These are phyloP conservation scores for Xyliphius kryptos DNA, from an alignment of 2,113 vertebrate genomes.

Conservation along the genomic window DNA sequence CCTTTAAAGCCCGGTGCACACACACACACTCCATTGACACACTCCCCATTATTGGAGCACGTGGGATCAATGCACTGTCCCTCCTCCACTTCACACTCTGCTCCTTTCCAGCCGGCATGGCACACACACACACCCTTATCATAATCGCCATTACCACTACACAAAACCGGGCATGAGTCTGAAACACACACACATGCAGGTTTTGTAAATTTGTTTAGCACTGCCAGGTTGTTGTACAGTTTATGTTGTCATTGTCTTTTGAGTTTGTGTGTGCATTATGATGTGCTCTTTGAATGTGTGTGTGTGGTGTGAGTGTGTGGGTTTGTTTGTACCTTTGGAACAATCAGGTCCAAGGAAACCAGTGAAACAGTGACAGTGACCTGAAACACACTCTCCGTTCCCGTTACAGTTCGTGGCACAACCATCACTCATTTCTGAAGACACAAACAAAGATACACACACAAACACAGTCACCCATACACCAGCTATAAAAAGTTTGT, in stretches of 20 bases:
- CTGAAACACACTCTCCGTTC: conserved; percentile 83
- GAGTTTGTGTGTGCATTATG: conserved; percentile 16
- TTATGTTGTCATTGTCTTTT: too few relatives aligned
- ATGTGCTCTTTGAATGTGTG: conserved; percentile 1
- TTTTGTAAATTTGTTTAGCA: not conserved
- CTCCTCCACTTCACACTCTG: conserved; percentile 78
- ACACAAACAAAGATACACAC: conserved; percentile 30
- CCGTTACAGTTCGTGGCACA: conserved; percentile 85
- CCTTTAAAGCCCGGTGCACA: conserved; percentile 80
- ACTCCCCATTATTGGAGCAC: conserved; percentile 77
- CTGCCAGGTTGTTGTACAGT: too few relatives aligned
- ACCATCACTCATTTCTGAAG: conserved; percentile 78
- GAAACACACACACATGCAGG: conserved; percentile 21
- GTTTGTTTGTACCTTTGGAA: conserved; percentile 67
- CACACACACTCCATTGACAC: conserved; percentile 75
- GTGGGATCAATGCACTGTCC: conserved; percentile 81
- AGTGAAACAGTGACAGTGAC: conserved; percentile 83
- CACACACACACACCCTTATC: conserved; percentile 81
- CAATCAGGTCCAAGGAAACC: conserved; percentile 84
- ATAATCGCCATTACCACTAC: conserved; percentile 79
- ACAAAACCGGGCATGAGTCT: conserved; percentile 79
- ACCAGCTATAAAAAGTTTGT: too few relatives aligned
- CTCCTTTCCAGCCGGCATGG: conserved; percentile 75
- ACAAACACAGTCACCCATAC: conserved; percentile 9
- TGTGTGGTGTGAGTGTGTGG: conserved; percentile 24